Conservation (phyloP, 2,113 vertebrate genomes). For the Brachionichthys hirsutus region DNA sequence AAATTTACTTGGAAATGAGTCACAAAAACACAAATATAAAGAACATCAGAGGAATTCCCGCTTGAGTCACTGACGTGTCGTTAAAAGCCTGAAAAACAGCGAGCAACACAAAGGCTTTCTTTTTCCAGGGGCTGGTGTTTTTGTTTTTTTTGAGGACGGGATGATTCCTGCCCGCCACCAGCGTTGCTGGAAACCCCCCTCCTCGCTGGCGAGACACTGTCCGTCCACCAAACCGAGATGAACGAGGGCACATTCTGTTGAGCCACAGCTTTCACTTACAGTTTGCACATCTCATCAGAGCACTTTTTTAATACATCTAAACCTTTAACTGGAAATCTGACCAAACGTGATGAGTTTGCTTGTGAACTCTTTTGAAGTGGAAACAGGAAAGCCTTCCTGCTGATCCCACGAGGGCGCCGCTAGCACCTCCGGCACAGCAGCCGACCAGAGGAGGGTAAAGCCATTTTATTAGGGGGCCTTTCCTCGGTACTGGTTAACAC, state of each 20-base stretch:
- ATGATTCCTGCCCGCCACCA: slow-evolving; percentile 6
- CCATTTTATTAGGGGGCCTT: slow-evolving; percentile 28
- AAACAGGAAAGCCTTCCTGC: background rate
- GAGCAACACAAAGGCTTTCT: background rate
- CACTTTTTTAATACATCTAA: too few relatives aligned
- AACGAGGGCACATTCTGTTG: slow-evolving; percentile 16
- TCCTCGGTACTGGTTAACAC: slow-evolving; percentile 17
- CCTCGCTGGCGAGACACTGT: background rate
- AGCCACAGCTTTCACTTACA: too few relatives aligned
- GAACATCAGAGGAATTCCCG: too few relatives aligned
- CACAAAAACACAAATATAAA: too few relatives aligned
- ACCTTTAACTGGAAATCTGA: too few relatives aligned
- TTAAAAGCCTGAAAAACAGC: too few relatives aligned
- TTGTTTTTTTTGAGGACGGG: background rate
- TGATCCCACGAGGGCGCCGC: background rate
- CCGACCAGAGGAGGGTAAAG: slow-evolving; percentile 26
- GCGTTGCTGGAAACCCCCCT: slow-evolving; percentile 6
- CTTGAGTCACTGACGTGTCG: too few relatives aligned
- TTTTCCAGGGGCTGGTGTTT: background rate
- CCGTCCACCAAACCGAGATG: slow-evolving; percentile 21
- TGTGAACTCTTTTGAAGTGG: too few relatives aligned
- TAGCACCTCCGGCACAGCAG: slow-evolving; percentile 1
- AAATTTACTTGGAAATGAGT: too few relatives aligned
- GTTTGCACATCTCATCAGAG: too few relatives aligned
- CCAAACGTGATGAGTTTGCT: too few relatives aligned